These are phyloP conservation scores for Drosophila atripex DNA, from an alignment of 2,888 invertebrate species.

Conservation along the genomic window DNA sequence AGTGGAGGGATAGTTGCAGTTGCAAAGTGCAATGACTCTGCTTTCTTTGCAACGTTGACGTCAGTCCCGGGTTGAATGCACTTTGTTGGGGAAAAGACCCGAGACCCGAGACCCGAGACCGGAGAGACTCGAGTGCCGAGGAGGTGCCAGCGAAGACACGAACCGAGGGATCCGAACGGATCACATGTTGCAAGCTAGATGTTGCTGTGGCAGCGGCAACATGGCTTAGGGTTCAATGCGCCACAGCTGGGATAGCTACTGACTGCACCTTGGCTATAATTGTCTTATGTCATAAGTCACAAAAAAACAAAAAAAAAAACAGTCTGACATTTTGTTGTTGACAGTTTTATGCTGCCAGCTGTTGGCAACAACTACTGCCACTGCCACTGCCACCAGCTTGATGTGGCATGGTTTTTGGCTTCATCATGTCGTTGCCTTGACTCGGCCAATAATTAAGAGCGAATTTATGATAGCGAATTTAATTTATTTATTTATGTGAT, in stretches of 20 bases:
- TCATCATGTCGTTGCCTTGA: slow-evolving; percentile 26
- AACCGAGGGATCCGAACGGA: slow-evolving; percentile 21
- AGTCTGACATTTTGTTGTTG: slow-evolving; percentile 56
- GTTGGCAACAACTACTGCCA: slow-evolving; percentile 10
- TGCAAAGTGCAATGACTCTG: slow-evolving; percentile 77
- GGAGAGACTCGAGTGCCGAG: no score
- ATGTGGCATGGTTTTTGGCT: slow-evolving; percentile 45
- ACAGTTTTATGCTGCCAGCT: slow-evolving; percentile 61
- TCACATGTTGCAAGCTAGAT: slow-evolving; percentile 35
- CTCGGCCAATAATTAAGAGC: slow-evolving; percentile 52
- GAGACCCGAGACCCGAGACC: background rate
- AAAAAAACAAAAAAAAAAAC: slow-evolving; percentile 30
- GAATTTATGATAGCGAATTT: no score
- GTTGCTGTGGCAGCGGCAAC: no score
- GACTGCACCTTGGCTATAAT: slow-evolving; percentile 57
- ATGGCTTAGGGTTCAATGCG: slow-evolving; percentile 80
- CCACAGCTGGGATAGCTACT: slow-evolving; percentile 57
- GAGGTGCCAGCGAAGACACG: slow-evolving; percentile 3
- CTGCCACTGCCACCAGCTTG: slow-evolving; percentile 21
- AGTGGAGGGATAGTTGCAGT: slow-evolving; percentile 32
- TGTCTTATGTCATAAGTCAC: slow-evolving; percentile 77
- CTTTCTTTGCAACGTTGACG: slow-evolving; percentile 64
- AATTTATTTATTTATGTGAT: slow-evolving; percentile 49
- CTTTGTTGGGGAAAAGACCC: slow-evolving; percentile 50
- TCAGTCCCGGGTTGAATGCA: slow-evolving; percentile 69